phyloP scores from a whole-genome alignment of 1,140 invertebrate genomes.

The Calliopsis andreniformis region DNA sequence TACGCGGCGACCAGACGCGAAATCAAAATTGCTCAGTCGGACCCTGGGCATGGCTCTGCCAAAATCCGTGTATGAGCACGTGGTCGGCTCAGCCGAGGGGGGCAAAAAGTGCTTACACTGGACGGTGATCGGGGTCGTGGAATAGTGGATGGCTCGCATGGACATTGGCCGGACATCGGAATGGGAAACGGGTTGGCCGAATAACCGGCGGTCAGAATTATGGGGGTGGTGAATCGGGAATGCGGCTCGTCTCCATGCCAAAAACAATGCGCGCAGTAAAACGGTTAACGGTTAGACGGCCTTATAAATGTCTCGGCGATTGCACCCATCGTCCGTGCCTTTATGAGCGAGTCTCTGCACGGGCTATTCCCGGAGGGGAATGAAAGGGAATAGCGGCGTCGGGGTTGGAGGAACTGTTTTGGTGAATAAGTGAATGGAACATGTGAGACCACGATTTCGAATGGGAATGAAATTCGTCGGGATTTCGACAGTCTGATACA shows the following conservation, averaged over 20 bases:
- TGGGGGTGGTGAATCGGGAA: conserved; percentile 54
- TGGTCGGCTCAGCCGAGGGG: conserved; percentile 30
- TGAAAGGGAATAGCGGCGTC: not conserved
- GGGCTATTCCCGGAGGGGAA: not conserved
- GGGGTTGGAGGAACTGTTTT: too few species aligned
- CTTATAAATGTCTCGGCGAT: conserved; percentile 37
- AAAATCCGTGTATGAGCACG: conserved; percentile 37
- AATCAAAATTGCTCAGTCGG: conserved; percentile 17
- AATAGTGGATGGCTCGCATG: conserved; percentile 42
- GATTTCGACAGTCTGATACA: too few species aligned
- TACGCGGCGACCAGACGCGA: not conserved
- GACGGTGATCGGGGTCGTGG: not conserved
- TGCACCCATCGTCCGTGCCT: not conserved
- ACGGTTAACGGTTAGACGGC: conserved; percentile 27
- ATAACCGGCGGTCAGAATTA: conserved; percentile 61
- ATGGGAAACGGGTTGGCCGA: conserved; percentile 68
- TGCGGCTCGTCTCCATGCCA: conserved; percentile 31
- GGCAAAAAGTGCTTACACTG: conserved; percentile 48
- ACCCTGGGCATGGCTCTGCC: too few species aligned
- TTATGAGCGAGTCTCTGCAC: not conserved
- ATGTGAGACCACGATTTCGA: too few species aligned
- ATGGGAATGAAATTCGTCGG: too few species aligned
- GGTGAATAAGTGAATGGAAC: too few species aligned
- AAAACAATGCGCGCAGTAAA: conserved; percentile 62
- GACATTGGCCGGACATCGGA: conserved; percentile 58